phyloP scores from a whole-genome alignment of 2,113 vertebrate genomes.

The Illadopsis cleaveri region DNA sequence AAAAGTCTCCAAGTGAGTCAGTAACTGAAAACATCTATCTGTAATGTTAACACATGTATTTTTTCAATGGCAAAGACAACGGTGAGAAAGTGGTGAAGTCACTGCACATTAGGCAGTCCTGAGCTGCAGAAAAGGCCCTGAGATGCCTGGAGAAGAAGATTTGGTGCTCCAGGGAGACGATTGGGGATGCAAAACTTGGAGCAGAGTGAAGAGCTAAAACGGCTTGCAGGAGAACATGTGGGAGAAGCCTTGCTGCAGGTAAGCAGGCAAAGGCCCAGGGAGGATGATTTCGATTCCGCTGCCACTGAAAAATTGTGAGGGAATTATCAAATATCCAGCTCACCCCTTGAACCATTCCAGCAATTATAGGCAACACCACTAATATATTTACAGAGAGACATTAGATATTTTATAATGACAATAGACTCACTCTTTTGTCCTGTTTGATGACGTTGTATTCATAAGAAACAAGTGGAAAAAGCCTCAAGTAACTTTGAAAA shows the following conservation, averaged over 20 bases:
- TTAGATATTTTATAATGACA: neutral
- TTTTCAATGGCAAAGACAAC: neutral
- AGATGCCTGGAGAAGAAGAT: neutral
- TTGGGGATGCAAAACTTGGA: rapidly evolving
- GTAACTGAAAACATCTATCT: neutral
- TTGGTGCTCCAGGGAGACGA: neutral
- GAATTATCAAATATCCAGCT: neutral
- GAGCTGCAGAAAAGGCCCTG: neutral
- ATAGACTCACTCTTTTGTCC: neutral
- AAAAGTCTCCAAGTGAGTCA: neutral
- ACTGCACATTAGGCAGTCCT: neutral
- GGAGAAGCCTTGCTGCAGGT: neutral
- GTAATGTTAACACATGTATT: neutral
- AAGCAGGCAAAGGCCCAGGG: neutral
- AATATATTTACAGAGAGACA: neutral
- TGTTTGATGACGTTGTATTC: neutral
- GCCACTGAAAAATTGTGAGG: neutral
- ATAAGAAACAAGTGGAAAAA: neutral
- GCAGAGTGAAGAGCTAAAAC: neutral
- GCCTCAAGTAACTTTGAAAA: neutral
- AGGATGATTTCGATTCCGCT: neutral
- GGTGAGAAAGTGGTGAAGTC: neutral
- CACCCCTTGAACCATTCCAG: neutral
- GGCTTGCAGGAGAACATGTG: rapidly evolving
- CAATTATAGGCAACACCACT: neutral